These are phyloP conservation scores for Eutrigla gurnardus DNA, from an alignment of 2,797 vertebrate species.

Conservation along the genomic window DNA sequence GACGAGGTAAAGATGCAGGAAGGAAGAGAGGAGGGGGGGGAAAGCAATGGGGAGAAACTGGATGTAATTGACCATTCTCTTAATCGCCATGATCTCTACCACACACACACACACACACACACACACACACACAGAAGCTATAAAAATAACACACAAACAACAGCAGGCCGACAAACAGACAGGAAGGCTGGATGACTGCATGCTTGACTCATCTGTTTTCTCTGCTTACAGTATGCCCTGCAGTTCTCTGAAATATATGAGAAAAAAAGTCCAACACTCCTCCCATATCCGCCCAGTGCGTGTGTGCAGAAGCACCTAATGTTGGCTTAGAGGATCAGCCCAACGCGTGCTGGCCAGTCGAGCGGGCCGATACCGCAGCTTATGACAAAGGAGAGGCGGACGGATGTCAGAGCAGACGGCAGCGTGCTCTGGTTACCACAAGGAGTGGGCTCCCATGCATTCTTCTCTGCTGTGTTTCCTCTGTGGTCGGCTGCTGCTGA, in stretches of 20 bases:
- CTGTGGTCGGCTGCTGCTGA: conserved; percentile 61
- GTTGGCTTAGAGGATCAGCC: conserved; percentile 72
- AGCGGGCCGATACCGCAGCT: conserved; percentile 60
- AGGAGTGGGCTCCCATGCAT: conserved; percentile 63
- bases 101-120: conserved; percentile 30
- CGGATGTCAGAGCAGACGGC: conserved; percentile 66
- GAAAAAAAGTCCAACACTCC: conserved; percentile 48
- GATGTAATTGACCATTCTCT: conserved; percentile 16
- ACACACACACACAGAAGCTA: conserved; percentile 21
- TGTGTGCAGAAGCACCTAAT: conserved; percentile 46
- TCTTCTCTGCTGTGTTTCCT: conserved; percentile 61
- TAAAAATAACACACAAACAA: conserved; percentile 54
- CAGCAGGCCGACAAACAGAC: conserved; percentile 61
- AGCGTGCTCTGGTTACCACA: conserved; percentile 59
- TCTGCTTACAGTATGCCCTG: conserved; percentile 66
- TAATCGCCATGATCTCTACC: not conserved
- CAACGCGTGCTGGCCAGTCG: conserved; percentile 69
- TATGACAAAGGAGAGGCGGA: conserved; percentile 68
- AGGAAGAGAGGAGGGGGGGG: conserved; percentile 14
- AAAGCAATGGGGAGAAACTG: conserved; percentile 8
- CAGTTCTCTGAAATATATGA: conserved; percentile 58
- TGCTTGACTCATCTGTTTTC: conserved; percentile 86
- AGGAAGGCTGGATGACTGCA: conserved; percentile 78
- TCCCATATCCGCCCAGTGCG: conserved; percentile 72
- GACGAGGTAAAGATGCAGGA: conserved; percentile 15